Evolutionary conservation across 2,113 vertebrate species (phyloP).

Genomic region (Larimichthys crocea): DNA sequence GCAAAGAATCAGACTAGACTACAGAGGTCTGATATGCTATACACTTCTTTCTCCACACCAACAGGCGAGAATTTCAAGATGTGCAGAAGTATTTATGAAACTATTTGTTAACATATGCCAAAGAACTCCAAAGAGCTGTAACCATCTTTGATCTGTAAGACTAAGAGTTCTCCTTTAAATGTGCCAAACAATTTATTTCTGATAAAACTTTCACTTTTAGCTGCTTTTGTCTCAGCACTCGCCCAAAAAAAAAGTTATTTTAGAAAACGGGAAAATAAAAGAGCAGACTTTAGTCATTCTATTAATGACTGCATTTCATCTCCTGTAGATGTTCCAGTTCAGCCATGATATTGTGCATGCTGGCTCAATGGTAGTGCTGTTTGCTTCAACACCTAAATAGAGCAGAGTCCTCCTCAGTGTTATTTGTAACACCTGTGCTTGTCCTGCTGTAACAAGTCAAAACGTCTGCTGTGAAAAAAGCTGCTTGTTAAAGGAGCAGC

Average conservation of each 20-base stretch:
- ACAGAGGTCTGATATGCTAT: neutral
- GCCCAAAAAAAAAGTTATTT: too few relatives aligned
- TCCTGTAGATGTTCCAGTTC: neutral
- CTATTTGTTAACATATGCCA: neutral
- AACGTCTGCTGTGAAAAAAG: neutral
- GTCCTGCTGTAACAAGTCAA: conserved; percentile 11
- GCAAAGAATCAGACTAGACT: neutral
- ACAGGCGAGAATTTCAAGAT: neutral
- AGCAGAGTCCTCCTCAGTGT: neutral
- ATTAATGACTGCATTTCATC: conserved; percentile 10
- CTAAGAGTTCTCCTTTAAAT: neutral
- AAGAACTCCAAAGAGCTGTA: neutral
- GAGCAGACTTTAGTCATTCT: too few relatives aligned
- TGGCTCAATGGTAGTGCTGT: neutral
- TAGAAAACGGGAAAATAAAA: too few relatives aligned
- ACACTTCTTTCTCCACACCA: neutral
- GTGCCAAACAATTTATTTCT: neutral
- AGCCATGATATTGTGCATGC: neutral
- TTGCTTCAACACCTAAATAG: neutral
- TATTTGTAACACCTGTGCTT: conserved; percentile 12
- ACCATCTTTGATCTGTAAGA: neutral
- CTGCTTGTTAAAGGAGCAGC: neutral
- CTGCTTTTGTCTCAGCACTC: too few relatives aligned
- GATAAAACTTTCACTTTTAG: neutral
- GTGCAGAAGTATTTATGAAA: neutral